Percentiles rank a stretch among this genome's conserved stretches.
phyloP scores from a whole-genome alignment of 2,888 invertebrate species.

The Hesperia comma region DNA sequence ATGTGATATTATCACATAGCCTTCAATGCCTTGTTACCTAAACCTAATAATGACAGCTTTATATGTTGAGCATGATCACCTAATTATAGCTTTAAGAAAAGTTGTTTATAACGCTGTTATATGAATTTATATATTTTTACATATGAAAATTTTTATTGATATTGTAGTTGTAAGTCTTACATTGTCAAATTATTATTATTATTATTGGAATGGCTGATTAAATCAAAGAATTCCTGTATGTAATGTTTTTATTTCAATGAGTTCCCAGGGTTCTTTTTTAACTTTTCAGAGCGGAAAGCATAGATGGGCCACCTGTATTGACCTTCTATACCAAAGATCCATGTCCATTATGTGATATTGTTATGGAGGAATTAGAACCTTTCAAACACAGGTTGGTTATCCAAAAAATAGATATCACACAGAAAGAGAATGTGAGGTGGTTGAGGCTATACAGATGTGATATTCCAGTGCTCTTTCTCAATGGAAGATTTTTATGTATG shows the following conservation, averaged over 20 bases:
- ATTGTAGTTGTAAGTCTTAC: conserved; percentile 29
- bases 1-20: background rate
- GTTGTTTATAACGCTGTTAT: conserved; percentile 32
- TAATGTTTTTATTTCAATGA: conserved; percentile 41
- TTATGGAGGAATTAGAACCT: conserved; percentile 86
- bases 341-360: conserved; percentile 92
- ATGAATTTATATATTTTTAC: conserved; percentile 32
- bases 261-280: conserved; percentile 40
- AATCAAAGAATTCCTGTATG: conserved; percentile 40
- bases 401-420: conserved; percentile 90
- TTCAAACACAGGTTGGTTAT: conserved; percentile 86
- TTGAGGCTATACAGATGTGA: conserved; percentile 90
- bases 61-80: conserved; percentile 17
- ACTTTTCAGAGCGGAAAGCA: conserved; percentile 72
- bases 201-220: conserved; percentile 41
- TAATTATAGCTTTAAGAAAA: conserved; percentile 39
- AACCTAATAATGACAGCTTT: conserved; percentile 23
- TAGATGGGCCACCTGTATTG: conserved; percentile 83
- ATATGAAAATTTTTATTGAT: conserved; percentile 27
- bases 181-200: conserved; percentile 21
- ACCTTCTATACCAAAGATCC: conserved; percentile 93
- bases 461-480: conserved; percentile 94
- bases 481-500: conserved; percentile 92
- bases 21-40: conserved; percentile 19
- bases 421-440: conserved; percentile 88